Evolutionary conservation across 2,113 vertebrate genomes (phyloP).

Genomic region (Larimichthys polyactis): DNA sequence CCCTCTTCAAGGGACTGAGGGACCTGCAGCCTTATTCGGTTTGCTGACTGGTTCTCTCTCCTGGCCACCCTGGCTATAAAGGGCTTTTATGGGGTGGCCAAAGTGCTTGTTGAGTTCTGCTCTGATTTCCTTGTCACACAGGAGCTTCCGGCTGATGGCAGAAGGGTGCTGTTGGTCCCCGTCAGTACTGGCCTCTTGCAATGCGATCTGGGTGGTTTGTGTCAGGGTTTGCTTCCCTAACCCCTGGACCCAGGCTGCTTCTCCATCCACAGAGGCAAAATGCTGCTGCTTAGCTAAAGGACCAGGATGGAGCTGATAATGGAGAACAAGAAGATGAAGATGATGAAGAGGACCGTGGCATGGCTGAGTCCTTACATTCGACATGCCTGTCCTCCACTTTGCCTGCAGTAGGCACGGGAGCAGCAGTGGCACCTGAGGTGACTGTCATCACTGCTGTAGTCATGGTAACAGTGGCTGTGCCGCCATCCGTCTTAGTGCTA

Average conservation of each 20-base stretch:
- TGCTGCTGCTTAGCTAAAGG: conserved; percentile 86
- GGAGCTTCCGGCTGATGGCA: conserved; percentile 89
- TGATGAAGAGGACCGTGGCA: conserved; percentile 82
- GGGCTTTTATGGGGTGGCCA: conserved; percentile 91
- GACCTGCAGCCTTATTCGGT: conserved; percentile 50
- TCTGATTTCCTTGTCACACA: conserved; percentile 96
- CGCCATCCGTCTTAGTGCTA: conserved; percentile 88
- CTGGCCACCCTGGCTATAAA: conserved; percentile 76
- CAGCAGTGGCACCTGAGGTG: conserved; percentile 84
- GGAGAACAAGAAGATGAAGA: conserved; percentile 76
- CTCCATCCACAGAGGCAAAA: conserved; percentile 84
- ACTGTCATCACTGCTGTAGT: conserved; percentile 57
- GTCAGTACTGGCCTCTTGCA: conserved; percentile 75
- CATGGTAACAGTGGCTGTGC: conserved; percentile 61
- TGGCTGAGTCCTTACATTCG: conserved; percentile 91
- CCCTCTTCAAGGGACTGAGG: conserved; percentile 79
- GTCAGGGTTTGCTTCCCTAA: conserved; percentile 70
- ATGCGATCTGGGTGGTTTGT: conserved; percentile 57
- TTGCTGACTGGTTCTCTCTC: conserved; percentile 70
- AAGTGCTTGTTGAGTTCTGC: conserved; percentile 99
- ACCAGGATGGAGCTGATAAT: conserved; percentile 81
- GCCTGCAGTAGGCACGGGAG: conserved; percentile 79
- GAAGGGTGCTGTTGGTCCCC: conserved; percentile 72
- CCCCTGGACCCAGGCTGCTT: conserved; percentile 82
- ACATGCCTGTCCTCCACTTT: conserved; percentile 88